Base-by-base conservation (phyloP, 2,888 invertebrate species). In the Agrochola lychnidis region DNA sequence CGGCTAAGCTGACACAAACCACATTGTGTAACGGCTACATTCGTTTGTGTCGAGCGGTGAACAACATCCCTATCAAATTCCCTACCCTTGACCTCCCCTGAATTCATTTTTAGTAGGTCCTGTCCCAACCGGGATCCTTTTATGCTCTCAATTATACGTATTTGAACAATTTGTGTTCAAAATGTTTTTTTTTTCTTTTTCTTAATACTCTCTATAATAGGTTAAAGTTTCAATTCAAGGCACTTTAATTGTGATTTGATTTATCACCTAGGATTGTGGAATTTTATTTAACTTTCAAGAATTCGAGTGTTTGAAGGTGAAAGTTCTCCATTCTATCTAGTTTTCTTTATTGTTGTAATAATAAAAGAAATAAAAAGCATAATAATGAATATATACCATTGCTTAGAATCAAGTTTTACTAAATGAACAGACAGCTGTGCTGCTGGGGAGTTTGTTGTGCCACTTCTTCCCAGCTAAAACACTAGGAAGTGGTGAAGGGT, bases 11-110 rank as follows among this genome's bases (percentile, higher is more conserved):
- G 71, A 77, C 51, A 62, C 57, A 70, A 81, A 68, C 57, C 62
- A 71, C 59, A 77, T 69, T 77, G 64, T 82, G 57, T 64, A 40
- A 48, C 62, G 53, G 56, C 61, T 42, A 53, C 59, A 78, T 57
- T 69, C 57, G 66, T 69, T 70, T 69, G 57, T 69, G 68, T 66
- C 56, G 48, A 66, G 16, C 74, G 66, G 59, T 64, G 77, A 81
- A 66, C 57, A 75, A 69, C 57, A 75, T 67, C 78, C 74, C 72
- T 62, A 75, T 74, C 70, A 63, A 62, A 72, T 78, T 74, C 59
- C 56, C 25, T 59, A 66, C 61, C 81, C 76, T 71, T 83, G 82
- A 83, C 72, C 81, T 53, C 25, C 53, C 30, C 70, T 4, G 73
- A 80, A 82, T 76, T 73, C 59, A 70, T 70, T 79, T 81, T 73